Evolutionary conservation across 2,888 invertebrate genomes (phyloP), one percentile per base, ranked within the genome.

Genomic region (Caenorhabditis panamensis): DNA sequence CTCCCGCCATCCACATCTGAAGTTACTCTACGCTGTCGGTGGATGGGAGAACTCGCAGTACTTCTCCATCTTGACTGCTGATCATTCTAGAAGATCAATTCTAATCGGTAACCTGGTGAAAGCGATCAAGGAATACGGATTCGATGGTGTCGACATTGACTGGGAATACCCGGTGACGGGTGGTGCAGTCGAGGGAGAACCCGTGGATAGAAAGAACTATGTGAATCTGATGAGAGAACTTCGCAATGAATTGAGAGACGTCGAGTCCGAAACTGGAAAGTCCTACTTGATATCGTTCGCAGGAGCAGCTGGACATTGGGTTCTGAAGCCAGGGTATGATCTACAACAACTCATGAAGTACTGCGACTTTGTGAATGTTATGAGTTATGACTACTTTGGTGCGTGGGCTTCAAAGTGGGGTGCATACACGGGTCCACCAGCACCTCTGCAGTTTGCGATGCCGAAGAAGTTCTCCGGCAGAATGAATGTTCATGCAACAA

Each of bases 371-470:
- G 88, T 90, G 18, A 91, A 91, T 56, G 87, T 90, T 8, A 89
- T 91, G 90, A 87, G 88, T 11, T 91, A 90, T 64, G 91, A 91
- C 72, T 91, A 88, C 79, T 90, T 89, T 73, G 90, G 90, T 8
- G 88, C 90, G 0, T 90, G 90, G 90, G 78, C 84, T 18, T 84
- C 84, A 22, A 88, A 89, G 62, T 89, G 89, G 89, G 90, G 90
- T 31, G 89, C 89, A 1, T 89, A 86, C 71, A 90, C 90, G 0
- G 90, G 91, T 2, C 91, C 91, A 1, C 88, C 89, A 3, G 91
- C 91, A 0, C 91, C 91, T 6, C 78, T 91, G 0, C 84, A 86
- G 51, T 89, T 88, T 51, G 89, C 88, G 2, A 87, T 84, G 81
- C 88, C 88, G 1, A 84, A 85, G 31, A 82, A 83, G 85, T 89